Conservation (phyloP, 2,888 invertebrate species). For the Steromphala cineraria region DNA sequence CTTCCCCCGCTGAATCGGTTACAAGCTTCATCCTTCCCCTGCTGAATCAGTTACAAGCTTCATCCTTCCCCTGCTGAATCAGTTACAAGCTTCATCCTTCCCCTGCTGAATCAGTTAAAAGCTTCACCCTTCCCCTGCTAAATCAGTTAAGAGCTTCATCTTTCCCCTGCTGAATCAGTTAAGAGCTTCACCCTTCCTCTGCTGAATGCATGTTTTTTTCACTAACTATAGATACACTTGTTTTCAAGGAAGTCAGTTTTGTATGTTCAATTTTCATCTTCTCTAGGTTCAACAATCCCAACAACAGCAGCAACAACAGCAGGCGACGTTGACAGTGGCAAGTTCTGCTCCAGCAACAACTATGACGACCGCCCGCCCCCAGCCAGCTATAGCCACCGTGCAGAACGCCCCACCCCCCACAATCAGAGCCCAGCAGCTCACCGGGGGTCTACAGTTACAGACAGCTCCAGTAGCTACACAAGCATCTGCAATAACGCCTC, state of each 20-base stretch:
- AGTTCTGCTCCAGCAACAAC: conserved; percentile 28
- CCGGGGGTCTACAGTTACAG: not conserved
- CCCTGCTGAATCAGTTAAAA: not conserved
- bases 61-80: no score
- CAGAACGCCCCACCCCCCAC: not conserved
- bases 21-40: conserved; percentile 21
- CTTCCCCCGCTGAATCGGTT: no score
- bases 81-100: conserved; percentile 23
- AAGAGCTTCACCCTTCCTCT: no score
- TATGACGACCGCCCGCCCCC: conserved; percentile 34
- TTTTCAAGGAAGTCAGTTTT: no score
- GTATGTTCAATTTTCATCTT: no score
- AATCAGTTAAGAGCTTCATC: no score
- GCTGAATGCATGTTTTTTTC: no score
- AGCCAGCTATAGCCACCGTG: conserved; percentile 13
- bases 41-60: no score
- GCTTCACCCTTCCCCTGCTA: conserved; percentile 8
- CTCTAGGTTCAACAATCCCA: not conserved
- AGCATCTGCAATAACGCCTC: not conserved
- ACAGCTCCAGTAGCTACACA: not conserved
- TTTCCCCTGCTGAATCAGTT: not conserved
- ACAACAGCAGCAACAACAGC: conserved; percentile 23
- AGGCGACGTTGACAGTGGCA: conserved; percentile 22
- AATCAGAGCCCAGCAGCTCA: not conserved
- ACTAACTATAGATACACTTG: no score